Conservation (phyloP, 2,113 vertebrate species). For the Papio anubis region DNA sequence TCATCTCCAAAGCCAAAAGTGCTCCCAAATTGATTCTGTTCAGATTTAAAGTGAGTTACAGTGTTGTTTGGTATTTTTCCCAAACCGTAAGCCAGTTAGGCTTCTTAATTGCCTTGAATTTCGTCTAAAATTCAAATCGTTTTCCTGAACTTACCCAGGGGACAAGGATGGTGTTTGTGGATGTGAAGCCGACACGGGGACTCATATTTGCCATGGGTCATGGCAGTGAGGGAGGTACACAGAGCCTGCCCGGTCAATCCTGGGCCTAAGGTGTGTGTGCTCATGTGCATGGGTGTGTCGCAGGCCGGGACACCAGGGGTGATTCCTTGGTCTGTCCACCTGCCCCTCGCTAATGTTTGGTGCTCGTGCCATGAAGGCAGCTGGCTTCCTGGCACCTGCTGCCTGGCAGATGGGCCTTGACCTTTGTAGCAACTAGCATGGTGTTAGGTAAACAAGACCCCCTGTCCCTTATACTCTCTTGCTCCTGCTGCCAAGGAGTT, state of each 20-base stretch:
- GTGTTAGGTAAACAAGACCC: constrained; percentile 71
- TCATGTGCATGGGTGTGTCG: neutral
- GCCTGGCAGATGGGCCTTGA: constrained; percentile 74
- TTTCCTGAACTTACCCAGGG: neutral
- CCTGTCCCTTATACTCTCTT: constrained; percentile 48
- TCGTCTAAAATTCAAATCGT: constrained; percentile 17
- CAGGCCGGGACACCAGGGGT: neutral
- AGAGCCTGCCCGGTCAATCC: neutral
- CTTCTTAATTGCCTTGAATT: constrained; percentile 30
- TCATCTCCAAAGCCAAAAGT: neutral
- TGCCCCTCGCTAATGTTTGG: constrained; percentile 58
- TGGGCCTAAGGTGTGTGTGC: neutral
- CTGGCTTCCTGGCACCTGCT: constrained; percentile 73
- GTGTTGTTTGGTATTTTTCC: neutral
- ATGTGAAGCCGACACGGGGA: neutral
- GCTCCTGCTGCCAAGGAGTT: constrained; percentile 58
- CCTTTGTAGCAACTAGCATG: constrained; percentile 73
- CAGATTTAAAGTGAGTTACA: neutral
- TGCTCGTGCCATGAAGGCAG: constrained; percentile 48
- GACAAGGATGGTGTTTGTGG: neutral
- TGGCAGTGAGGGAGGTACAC: neutral
- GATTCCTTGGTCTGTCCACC: constrained; percentile 50
- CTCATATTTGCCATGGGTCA: neutral
- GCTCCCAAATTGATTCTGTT: neutral
- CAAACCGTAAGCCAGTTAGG: neutral